Base-by-base conservation (phyloP, 2,113 vertebrate genomes). In the Acrocephalus arundinaceus region DNA sequence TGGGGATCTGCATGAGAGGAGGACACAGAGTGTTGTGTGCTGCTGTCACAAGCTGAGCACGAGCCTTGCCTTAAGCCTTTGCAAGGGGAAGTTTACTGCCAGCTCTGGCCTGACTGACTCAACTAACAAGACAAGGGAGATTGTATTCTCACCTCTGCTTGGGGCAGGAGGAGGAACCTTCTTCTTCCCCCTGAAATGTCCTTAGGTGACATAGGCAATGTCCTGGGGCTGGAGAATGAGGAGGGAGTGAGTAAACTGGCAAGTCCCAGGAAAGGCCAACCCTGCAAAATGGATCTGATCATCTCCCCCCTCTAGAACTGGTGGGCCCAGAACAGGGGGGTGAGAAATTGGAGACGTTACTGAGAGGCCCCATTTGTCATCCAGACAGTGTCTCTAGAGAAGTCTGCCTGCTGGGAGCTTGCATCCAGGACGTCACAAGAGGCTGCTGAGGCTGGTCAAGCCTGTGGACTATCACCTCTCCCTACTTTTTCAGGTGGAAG, bases 261-360 rank as follows among this genome's bases (percentile, higher is more conserved):
- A 39, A 84, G 16, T 41, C 22, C 37, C 22, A 46, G 28, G 41
- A 72, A 67, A 45, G 35, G 13, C 12, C 27, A 72, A 8, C 23
- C 0, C 0, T 54, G n/a, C 27, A 49, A 37, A 55, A 13, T 8
- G 0, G 1, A 20, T 59, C 22, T 7, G 17, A 10, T 30, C 10
- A 30, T 11, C 12, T 7, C 7, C 20, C n/a, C 1, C 2, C 11
- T 3, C 19, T 14, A 33, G 39, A 54, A 27, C 12, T 9, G 3
- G 24, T 51, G 28, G 11, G 25, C 16, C 37, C 33, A 28, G 37
- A 65, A 48, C 1, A 11, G 2, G 13, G 7, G 63, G 19, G 55
- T 22, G 48, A 63, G 19, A 25, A 22, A 70, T 2, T 63, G 84
- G 49, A 58, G 27, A 30, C 24, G 25, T 35, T 48, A 14, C 23